These are phyloP conservation scores for Callionymus lyra DNA, from an alignment of 2,113 vertebrate species.

Conservation along the genomic window DNA sequence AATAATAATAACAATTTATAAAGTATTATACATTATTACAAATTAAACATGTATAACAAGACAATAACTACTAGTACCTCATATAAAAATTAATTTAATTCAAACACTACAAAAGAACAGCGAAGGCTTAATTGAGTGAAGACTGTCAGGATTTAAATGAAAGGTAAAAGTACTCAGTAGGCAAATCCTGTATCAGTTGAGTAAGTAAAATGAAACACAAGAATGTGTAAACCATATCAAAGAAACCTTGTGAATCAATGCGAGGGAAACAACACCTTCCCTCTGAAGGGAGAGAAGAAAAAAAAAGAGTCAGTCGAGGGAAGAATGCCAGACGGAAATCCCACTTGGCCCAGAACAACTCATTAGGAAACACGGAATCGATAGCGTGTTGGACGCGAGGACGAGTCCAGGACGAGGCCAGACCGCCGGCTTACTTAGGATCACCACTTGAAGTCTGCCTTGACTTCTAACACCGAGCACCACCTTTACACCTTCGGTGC, in stretches of 20 bases:
- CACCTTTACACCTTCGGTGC: constrained; percentile 19
- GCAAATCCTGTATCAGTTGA: too few relatives aligned
- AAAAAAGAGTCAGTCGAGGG: constrained; percentile 33
- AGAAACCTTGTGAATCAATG: constrained; percentile 15
- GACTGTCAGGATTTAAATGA: too few relatives aligned
- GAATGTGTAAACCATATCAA: constrained; percentile 1
- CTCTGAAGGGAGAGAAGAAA: constrained; percentile 10
- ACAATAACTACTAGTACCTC: too few relatives aligned
- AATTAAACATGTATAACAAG: too few relatives aligned
- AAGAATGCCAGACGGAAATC: constrained; percentile 40
- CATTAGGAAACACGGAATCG: constrained; percentile 50
- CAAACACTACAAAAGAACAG: too few relatives aligned
- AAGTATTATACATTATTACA: too few relatives aligned
- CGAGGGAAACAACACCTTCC: constrained; percentile 6
- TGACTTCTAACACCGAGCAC: constrained; percentile 37
- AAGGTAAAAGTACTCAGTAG: too few relatives aligned
- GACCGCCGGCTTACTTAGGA: constrained; percentile 28
- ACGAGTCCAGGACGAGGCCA: constrained; percentile 21
- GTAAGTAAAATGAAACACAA: too few relatives aligned
- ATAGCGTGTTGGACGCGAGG: constrained; percentile 31
- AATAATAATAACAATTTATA: too few relatives aligned
- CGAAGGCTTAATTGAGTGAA: too few relatives aligned
- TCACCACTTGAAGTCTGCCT: constrained; percentile 34
- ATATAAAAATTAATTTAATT: too few relatives aligned
- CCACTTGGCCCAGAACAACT: constrained; percentile 47